A percentile compares a stretch with the other conserved stretches of the same genome.
Conservation (phyloP, 2,797 vertebrate species). For the Lepilemur septentrionalis region DNA sequence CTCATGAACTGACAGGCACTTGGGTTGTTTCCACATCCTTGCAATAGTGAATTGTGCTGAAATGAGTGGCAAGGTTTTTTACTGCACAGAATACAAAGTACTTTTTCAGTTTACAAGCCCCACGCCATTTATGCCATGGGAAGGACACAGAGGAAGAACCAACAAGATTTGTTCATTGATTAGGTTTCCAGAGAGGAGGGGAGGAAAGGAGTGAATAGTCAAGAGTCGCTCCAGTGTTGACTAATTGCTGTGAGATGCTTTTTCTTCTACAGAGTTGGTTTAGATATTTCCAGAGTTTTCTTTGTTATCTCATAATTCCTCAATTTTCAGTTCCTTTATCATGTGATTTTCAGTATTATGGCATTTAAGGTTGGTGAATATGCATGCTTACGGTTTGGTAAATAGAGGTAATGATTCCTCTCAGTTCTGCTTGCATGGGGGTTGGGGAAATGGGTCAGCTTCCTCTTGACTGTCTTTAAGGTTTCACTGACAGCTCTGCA, state of each 20-base stretch:
- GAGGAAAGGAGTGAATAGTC: not conserved
- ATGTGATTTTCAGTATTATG: slow-evolving; percentile 37
- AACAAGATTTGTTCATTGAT: not conserved
- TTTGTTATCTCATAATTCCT: not conserved
- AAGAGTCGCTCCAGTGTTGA: not conserved
- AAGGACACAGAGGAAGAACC: not conserved
- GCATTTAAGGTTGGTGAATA: not conserved
- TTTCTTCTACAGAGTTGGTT: not conserved
- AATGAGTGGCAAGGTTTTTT: not conserved
- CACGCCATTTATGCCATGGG: not conserved
- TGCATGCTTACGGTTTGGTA: not conserved
- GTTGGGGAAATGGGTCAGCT: not conserved
- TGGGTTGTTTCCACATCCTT: too few relatives aligned
- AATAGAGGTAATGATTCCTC: slow-evolving; percentile 51
- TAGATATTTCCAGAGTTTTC: not conserved
- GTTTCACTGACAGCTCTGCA: not conserved
- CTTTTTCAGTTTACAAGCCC: not conserved
- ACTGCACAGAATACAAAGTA: not conserved
- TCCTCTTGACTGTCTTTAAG: not conserved
- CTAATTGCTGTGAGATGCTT: not conserved
- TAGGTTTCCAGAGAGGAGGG: not conserved
- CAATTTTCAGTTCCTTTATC: slow-evolving; percentile 55
- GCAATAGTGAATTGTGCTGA: too few relatives aligned
- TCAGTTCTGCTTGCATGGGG: slow-evolving; percentile 42
- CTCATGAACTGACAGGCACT: too few relatives aligned